These are phyloP conservation scores for Illadopsis cleaveri DNA, from an alignment of 2,113 vertebrate genomes.

Conservation along the genomic window DNA sequence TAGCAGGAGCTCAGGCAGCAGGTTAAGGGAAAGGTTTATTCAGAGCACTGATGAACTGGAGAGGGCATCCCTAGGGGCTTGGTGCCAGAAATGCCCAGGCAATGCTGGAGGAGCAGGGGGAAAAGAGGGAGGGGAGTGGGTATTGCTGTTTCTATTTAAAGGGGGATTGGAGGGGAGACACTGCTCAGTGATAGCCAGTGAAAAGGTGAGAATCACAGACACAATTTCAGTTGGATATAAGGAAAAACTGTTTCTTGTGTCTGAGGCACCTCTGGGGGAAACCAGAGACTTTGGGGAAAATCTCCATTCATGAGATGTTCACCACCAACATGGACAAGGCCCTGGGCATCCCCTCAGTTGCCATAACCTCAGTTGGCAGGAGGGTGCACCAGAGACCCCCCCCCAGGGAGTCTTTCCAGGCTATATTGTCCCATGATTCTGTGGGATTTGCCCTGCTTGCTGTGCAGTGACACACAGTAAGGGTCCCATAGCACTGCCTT, in stretches of 20 bases:
- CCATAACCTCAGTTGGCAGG: not conserved
- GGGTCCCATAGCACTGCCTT: not conserved
- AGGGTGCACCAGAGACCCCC: not conserved
- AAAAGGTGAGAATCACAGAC: not conserved
- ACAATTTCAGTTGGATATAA: not conserved
- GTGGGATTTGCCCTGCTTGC: not conserved
- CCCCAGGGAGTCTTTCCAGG: not conserved
- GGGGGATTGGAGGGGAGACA: not conserved
- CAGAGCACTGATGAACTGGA: not conserved
- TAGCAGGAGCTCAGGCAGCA: not conserved
- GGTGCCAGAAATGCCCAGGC: not conserved
- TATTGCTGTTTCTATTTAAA: not conserved
- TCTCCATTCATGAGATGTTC: not conserved
- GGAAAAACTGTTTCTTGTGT: not conserved
- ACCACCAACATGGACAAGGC: not conserved
- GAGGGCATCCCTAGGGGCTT: not conserved
- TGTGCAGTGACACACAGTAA: fast-evolving
- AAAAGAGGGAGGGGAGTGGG: not conserved
- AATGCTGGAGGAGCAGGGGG: not conserved
- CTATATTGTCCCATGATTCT: not conserved
- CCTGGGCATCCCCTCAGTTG: not conserved
- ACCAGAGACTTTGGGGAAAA: not conserved
- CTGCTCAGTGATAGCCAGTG: not conserved
- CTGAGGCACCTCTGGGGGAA: not conserved
- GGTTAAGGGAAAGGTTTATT: not conserved